phyloP scores from a whole-genome alignment of 2,797 vertebrate genomes.

The Mormyrops boulengeri region DNA sequence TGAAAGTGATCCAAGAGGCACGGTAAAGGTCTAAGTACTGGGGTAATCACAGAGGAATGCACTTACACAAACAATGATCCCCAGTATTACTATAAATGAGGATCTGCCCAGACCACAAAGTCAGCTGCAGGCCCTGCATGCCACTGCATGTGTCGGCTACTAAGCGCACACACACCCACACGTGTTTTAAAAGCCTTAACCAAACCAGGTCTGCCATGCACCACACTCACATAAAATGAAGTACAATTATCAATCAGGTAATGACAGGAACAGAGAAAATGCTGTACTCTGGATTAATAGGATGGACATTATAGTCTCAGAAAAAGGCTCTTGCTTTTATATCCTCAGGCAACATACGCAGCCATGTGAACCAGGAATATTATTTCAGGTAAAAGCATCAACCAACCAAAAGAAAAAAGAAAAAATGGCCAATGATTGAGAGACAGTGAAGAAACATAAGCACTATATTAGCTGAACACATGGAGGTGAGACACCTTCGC shows the following conservation, averaged over 20 bases:
- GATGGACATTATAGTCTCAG: not conserved
- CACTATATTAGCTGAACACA: not conserved
- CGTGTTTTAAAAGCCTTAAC: constrained; percentile 8
- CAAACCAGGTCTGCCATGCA: not conserved
- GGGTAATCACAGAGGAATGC: constrained; percentile 59
- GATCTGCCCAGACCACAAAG: constrained; percentile 40
- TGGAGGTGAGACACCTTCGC: not conserved
- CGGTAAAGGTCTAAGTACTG: constrained; percentile 49
- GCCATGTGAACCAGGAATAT: not conserved
- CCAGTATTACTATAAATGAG: constrained; percentile 57
- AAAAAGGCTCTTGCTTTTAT: not conserved
- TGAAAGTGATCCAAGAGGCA: constrained; percentile 35
- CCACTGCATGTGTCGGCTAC: constrained; percentile 40
- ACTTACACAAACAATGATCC: constrained; percentile 54
- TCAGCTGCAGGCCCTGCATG: constrained; percentile 44
- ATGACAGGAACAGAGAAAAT: not conserved
- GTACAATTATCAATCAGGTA: not conserved
- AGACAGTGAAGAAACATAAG: not conserved
- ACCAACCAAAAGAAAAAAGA: not conserved
- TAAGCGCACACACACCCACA: constrained; percentile 10
- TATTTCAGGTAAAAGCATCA: not conserved
- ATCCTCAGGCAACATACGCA: not conserved
- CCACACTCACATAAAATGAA: not conserved
- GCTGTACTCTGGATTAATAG: not conserved
- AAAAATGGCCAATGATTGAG: not conserved